Evolutionary conservation across 2,888 invertebrate genomes (phyloP).

Genomic region (Erebia palarica): DNA sequence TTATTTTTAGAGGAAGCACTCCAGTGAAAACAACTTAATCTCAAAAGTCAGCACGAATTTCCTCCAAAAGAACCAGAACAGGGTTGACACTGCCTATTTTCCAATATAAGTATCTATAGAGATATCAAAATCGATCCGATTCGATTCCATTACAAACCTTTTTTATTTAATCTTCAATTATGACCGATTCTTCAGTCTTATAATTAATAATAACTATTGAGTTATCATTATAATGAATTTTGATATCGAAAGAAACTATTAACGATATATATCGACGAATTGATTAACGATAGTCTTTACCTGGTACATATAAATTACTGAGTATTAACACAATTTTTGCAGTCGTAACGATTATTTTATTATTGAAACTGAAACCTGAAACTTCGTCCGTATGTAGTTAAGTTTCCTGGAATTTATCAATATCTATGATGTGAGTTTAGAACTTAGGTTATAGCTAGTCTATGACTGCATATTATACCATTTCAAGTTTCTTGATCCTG

Average conservation of each 20-base stretch:
- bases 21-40: conserved; percentile 21
- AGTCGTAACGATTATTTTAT: too few relatives aligned
- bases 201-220: neutral
- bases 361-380: too few relatives aligned
- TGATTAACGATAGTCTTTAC: too few relatives aligned
- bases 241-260: neutral
- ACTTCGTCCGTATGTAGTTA: too few relatives aligned
- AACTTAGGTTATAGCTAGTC: too few relatives aligned
- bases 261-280: too few relatives aligned
- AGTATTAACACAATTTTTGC: too few relatives aligned
- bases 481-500: too few relatives aligned
- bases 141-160: neutral
- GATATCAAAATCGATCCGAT: neutral
- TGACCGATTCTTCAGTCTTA: neutral
- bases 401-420: too few relatives aligned
- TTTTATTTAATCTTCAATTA: neutral
- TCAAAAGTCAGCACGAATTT: conserved; percentile 18
- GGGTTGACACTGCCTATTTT: conserved; percentile 1
- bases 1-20: neutral
- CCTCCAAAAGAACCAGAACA: conserved; percentile 1
- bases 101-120: neutral
- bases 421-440: too few relatives aligned
- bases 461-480: too few relatives aligned
- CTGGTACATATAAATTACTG: too few relatives aligned
- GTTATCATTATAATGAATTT: neutral